Percentiles rank a stretch among this genome's conserved stretches.
phyloP scores from a whole-genome alignment of 2,113 vertebrate species.

The Hippocampus guttulatus region DNA sequence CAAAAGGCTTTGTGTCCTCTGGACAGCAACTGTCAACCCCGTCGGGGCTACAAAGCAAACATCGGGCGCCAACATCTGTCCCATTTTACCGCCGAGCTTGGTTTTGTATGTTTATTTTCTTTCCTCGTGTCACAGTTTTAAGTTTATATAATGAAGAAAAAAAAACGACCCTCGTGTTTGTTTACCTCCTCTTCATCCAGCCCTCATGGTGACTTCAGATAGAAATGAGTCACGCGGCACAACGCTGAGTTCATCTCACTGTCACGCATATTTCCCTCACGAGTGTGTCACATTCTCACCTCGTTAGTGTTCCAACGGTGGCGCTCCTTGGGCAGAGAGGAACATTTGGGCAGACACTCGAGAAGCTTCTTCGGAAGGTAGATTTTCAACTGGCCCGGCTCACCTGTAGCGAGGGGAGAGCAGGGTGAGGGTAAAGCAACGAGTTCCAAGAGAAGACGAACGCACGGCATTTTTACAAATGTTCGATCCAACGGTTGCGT shows the following conservation, averaged over 20 bases:
- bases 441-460: conserved; percentile 43
- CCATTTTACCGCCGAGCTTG: conserved; percentile 21
- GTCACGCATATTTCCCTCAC: conserved; percentile 44
- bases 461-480: not conserved
- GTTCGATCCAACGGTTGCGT: not conserved
- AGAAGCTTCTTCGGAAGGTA: conserved; percentile 99
- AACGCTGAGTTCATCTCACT: conserved; percentile 38
- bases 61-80: conserved; percentile 28
- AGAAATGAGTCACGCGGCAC: conserved; percentile 45
- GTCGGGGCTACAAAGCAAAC: conserved; percentile 36
- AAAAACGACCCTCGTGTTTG: conserved; percentile 53
- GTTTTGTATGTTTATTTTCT: conserved; percentile 23
- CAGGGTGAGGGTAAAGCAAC: conserved; percentile 29
- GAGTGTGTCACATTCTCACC: conserved; percentile 73
- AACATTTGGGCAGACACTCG: conserved; percentile 99
- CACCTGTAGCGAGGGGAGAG: conserved; percentile 77
- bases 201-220: conserved; percentile 55
- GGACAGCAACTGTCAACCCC: not conserved
- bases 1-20: conserved; percentile 10
- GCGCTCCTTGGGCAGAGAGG: conserved; percentile 98
- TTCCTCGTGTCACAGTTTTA: conserved; percentile 45
- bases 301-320: conserved; percentile 99
- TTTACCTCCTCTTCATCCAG: conserved; percentile 55
- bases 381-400: conserved; percentile 99
- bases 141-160: conserved; percentile 45